A percentile compares a stretch with the other conserved stretches of the same genome.
Conservation (phyloP, 23 tunicate species). For the Pegea sp. region DNA sequence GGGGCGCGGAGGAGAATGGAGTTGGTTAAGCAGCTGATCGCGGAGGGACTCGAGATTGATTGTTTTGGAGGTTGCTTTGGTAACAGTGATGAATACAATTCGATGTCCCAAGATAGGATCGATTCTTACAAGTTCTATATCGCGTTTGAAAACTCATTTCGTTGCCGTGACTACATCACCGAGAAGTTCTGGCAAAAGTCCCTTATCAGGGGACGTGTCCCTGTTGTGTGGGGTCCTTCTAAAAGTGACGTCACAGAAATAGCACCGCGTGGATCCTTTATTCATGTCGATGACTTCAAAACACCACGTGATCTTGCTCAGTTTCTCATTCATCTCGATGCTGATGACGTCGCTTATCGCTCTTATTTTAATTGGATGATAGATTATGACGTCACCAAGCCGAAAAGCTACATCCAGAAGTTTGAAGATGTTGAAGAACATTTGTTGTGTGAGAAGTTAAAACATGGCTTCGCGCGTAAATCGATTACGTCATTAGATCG, state of each 20-base stretch:
- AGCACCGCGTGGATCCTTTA: conserved; percentile 30
- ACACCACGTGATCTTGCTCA: conserved; percentile 11
- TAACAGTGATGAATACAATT: conserved; percentile 1
- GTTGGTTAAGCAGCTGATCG: not conserved
- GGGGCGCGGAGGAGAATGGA: conserved; percentile 4
- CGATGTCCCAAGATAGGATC: conserved; percentile 3
- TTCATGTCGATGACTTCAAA: conserved; percentile 31
- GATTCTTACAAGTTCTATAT: conserved; percentile 17
- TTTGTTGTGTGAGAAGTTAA: no score
- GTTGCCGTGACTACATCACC: conserved; percentile 29
- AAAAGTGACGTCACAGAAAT: conserved; percentile 11
- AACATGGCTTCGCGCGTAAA: no score
- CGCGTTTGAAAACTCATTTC: conserved; percentile 21
- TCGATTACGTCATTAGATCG: no score
- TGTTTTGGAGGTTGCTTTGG: conserved; percentile 12
- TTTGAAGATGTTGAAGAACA: no score
- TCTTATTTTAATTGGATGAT: conserved; percentile 16
- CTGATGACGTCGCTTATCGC: conserved; percentile 14
- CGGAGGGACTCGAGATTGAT: not conserved
- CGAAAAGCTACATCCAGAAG: no score
- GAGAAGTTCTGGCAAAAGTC: conserved; percentile 40
- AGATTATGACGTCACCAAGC: no score
- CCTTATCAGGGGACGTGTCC: conserved; percentile 12
- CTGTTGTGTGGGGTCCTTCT: conserved; percentile 50
- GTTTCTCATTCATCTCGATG: conserved; percentile 13